Percentiles rank a stretch among this genome's conserved stretches.
phyloP scores from a whole-genome alignment of 2,888 invertebrate species.

The Napeogenes sylphis region DNA sequence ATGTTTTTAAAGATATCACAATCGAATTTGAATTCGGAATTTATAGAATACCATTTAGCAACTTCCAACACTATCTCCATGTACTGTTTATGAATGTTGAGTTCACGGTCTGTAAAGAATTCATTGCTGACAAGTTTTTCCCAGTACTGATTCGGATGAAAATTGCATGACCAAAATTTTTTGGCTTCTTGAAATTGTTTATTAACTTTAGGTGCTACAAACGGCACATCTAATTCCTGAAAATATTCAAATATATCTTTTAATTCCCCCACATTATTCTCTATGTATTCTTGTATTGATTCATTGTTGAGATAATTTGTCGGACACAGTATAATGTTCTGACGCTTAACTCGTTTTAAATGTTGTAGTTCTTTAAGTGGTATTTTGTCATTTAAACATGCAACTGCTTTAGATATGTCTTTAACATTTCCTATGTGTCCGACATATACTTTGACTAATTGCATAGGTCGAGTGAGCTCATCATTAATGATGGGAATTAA shows the following conservation, averaged over 20 bases:
- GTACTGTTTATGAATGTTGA: constrained; percentile 74
- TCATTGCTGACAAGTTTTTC: constrained; percentile 81
- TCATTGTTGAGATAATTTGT: constrained; percentile 39
- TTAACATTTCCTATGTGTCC: constrained; percentile 79
- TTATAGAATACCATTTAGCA: constrained; percentile 51
- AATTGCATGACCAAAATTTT: constrained; percentile 88
- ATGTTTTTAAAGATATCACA: constrained; percentile 33
- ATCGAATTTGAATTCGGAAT: constrained; percentile 16
- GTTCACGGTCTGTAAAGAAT: constrained; percentile 77
- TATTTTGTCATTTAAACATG: constrained; percentile 74
- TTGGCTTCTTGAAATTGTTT: constrained; percentile 80
- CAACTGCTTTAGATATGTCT: constrained; percentile 80
- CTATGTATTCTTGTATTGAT: constrained; percentile 60
- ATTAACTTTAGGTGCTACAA: constrained; percentile 79
- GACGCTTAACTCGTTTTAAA: constrained; percentile 83
- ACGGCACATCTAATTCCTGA: constrained; percentile 77
- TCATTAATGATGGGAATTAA: constrained; percentile 75
- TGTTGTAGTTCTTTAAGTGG: constrained; percentile 81
- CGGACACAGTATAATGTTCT: constrained; percentile 77
- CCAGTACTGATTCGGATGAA: constrained; percentile 86
- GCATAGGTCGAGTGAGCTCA: constrained; percentile 67
- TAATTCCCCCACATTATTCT: constrained; percentile 66
- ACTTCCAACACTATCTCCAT: constrained; percentile 79
- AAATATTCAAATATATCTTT: constrained; percentile 71
- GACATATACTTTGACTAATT: constrained; percentile 77